These are phyloP conservation scores for Geococcyx californianus DNA, from an alignment of 2,113 vertebrate species.

Conservation along the genomic window DNA sequence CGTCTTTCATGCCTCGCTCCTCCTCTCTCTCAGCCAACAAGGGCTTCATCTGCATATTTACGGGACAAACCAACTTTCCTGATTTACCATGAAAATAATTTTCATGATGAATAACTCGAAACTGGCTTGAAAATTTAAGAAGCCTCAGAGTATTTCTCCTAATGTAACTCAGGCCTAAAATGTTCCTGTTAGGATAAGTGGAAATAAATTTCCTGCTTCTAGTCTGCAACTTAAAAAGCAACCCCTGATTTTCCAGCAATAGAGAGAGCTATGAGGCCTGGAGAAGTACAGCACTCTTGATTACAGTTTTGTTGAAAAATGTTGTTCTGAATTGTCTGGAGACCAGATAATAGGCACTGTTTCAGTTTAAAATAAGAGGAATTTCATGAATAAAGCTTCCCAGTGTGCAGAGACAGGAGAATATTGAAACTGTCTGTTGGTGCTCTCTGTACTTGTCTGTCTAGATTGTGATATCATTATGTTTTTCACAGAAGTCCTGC, in stretches of 20 bases:
- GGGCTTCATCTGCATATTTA: background rate
- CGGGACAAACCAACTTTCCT: background rate
- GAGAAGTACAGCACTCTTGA: conserved; percentile 27
- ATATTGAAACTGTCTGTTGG: conserved; percentile 33
- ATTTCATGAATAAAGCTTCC: conserved; percentile 47
- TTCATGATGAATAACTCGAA: background rate
- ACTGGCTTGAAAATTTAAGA: background rate
- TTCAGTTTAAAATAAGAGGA: conserved; percentile 54
- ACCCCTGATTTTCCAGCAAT: conserved; percentile 20
- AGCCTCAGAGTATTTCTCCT: background rate
- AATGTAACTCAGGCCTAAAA: background rate
- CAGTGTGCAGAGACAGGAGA: background rate
- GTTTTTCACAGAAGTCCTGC: conserved; percentile 6
- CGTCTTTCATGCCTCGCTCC: background rate
- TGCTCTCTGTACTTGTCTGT: conserved; percentile 19
- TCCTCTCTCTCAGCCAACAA: background rate
- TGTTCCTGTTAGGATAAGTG: background rate
- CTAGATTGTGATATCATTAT: background rate
- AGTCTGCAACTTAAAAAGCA: conserved; percentile 19
- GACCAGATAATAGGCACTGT: conserved; percentile 46
- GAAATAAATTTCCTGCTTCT: background rate
- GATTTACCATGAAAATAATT: background rate
- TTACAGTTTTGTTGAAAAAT: conserved; percentile 56
- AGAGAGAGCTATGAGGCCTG: background rate
- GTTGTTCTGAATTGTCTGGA: conserved; percentile 36